phyloP scores from a whole-genome alignment of 1,140 invertebrate genomes.

The Coptotermes formosanus region DNA sequence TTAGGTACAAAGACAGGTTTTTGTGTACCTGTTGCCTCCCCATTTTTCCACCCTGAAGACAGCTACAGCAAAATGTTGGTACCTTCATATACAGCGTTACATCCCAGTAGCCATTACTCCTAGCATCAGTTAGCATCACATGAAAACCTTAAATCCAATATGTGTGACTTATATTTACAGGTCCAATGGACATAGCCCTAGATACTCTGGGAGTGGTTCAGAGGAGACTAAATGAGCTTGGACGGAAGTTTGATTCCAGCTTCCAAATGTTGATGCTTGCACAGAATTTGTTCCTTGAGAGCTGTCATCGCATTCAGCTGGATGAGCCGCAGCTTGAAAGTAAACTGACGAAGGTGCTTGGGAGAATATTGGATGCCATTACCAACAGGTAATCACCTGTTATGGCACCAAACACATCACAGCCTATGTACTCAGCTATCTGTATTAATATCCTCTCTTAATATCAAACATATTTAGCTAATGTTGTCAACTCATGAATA shows the following conservation, averaged over 20 bases:
- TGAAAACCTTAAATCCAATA: no score
- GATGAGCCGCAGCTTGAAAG: constrained; percentile 56
- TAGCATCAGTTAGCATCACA: no score
- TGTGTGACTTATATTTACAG: not conserved
- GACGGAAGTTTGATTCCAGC: constrained; percentile 44
- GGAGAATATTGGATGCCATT: constrained; percentile 57
- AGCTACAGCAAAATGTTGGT: no score
- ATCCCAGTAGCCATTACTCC: no score
- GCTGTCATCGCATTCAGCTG: constrained; percentile 57
- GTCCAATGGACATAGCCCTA: not conserved
- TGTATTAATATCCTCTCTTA: no score
- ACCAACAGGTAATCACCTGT: constrained; percentile 53
- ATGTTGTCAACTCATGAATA: no score
- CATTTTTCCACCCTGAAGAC: no score
- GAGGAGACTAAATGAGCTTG: constrained; percentile 1
- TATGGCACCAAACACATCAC: not conserved
- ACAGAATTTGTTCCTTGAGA: constrained; percentile 59
- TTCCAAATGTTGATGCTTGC: constrained; percentile 55
- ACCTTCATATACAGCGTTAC: no score
- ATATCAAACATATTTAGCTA: no score
- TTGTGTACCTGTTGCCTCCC: no score
- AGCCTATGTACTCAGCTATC: no score
- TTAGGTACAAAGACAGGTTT: no score
- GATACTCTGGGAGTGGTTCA: not conserved
- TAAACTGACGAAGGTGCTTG: constrained; percentile 55